These are phyloP conservation scores for Brachirus orientalis DNA, from an alignment of 2,113 vertebrate species.

Conservation along the genomic window DNA sequence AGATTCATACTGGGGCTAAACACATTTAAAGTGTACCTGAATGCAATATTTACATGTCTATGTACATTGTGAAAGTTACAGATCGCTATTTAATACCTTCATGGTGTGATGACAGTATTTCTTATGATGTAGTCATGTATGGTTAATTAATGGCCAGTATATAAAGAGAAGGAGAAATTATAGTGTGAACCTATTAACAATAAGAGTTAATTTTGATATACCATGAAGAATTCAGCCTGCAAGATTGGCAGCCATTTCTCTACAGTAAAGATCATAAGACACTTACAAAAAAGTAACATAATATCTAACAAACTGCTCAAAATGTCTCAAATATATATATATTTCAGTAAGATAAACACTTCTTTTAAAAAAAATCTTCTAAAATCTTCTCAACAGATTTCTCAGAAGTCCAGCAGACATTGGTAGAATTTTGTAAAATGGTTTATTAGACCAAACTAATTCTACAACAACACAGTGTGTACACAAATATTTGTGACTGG, in stretches of 20 bases:
- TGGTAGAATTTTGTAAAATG: conserved; percentile 36
- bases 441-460: conserved; percentile 31
- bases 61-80: neutral
- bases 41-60: neutral
- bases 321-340: too few relatives aligned
- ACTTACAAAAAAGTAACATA: too few relatives aligned
- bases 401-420: conserved; percentile 32
- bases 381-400: too few relatives aligned
- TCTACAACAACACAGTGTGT: conserved; percentile 6
- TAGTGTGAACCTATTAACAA: neutral
- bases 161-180: neutral
- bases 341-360: too few relatives aligned
- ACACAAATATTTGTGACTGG: conserved; percentile 7
- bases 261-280: too few relatives aligned
- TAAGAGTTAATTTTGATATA: too few relatives aligned
- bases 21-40: neutral
- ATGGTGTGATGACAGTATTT: neutral
- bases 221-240: too few relatives aligned
- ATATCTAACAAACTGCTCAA: too few relatives aligned
- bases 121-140: too few relatives aligned
- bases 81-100: neutral
- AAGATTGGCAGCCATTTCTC: too few relatives aligned
- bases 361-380: too few relatives aligned
- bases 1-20: neutral
- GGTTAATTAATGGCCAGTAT: too few relatives aligned